Conservation (phyloP, 2,888 invertebrate species). For the Athripsodes cinereus region DNA sequence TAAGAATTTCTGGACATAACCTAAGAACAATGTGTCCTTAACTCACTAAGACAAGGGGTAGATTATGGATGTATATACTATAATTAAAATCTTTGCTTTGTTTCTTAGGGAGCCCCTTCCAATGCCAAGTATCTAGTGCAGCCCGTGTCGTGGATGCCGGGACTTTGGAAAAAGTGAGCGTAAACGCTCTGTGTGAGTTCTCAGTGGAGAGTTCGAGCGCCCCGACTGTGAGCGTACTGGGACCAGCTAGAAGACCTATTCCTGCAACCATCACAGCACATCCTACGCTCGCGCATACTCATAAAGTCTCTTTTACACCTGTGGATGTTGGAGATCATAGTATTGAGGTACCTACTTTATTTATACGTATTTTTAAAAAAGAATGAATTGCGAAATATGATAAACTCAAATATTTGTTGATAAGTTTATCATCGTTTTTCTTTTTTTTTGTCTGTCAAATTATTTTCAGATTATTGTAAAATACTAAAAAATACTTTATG, state of each 20-base stretch:
- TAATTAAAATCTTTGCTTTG: no score
- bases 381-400: no score
- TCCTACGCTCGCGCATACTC: conserved; percentile 34
- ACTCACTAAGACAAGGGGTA: no score
- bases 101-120: conserved; percentile 69
- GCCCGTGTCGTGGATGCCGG: conserved; percentile 81
- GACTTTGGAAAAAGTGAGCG: conserved; percentile 73
- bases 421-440: no score
- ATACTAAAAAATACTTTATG: no score
- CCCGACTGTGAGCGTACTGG: conserved; percentile 75
- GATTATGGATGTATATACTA: no score
- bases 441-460: no score
- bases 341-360: conserved; percentile 82
- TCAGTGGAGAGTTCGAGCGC: conserved; percentile 79
- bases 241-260: conserved; percentile 65
- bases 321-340: conserved; percentile 91
- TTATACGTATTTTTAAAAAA: no score
- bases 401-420: no score
- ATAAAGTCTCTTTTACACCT: conserved; percentile 69
- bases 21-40: no score
- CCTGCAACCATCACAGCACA: conserved; percentile 49
- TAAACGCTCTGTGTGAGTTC: conserved; percentile 78
- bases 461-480: no score
- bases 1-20: no score
- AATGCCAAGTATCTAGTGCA: conserved; percentile 72